Conservation (phyloP, 2,113 vertebrate species). For the Aptenodytes patagonicus region DNA sequence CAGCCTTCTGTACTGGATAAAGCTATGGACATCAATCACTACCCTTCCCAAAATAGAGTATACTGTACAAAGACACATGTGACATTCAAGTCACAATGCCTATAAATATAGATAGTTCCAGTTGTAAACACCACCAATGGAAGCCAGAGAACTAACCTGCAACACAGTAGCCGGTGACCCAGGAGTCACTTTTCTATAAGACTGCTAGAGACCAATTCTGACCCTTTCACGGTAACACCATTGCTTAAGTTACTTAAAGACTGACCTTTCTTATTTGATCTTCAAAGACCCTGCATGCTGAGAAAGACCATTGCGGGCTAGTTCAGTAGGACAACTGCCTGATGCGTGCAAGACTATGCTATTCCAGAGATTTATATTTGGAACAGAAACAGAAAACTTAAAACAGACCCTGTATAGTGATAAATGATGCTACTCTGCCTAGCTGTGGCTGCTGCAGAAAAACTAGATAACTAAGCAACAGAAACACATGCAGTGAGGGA, state of each 20-base stretch:
- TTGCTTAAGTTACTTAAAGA: conserved; percentile 54
- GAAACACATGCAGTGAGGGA: not conserved
- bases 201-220: conserved; percentile 20
- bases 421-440: conserved; percentile 53
- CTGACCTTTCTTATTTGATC: conserved; percentile 65
- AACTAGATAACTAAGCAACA: conserved; percentile 28
- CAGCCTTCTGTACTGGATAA: not conserved
- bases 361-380: conserved; percentile 64
- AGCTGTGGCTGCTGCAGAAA: conserved; percentile 38
- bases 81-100: conserved; percentile 46
- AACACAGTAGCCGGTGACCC: conserved; percentile 13
- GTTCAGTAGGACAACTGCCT: conserved; percentile 60
- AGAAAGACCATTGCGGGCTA: conserved; percentile 41
- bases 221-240: conserved; percentile 41
- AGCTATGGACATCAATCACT: conserved; percentile 9
- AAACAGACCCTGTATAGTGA: conserved; percentile 49
- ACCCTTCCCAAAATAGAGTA: conserved; percentile 29
- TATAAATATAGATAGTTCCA: conserved; percentile 36
- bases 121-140: conserved; percentile 12
- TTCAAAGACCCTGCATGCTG: conserved; percentile 63
- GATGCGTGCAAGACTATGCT: conserved; percentile 42
- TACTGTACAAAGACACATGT: conserved; percentile 42
- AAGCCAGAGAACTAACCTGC: conserved; percentile 35
- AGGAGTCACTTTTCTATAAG: conserved; percentile 10
- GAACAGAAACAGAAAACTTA: conserved; percentile 66